Base-by-base conservation (phyloP, 2,113 vertebrate genomes). In the Cyprinodon tularosa region DNA sequence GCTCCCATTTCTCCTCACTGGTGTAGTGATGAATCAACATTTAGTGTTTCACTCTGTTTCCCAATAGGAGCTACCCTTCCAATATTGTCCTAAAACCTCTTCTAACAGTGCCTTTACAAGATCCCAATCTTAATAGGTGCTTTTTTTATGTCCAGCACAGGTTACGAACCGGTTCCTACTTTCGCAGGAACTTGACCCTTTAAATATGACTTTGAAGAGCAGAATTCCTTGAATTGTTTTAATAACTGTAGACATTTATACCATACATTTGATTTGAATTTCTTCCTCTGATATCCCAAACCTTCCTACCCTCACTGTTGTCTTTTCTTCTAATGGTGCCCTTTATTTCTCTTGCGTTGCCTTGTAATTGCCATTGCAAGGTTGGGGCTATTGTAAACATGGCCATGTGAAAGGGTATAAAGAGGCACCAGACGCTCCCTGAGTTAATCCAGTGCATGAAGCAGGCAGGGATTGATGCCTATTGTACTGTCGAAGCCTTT, bases 401-500 rank as follows among this genome's bases (percentile, higher is more conserved):
- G 90, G 88, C 90, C 63, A 81, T 50, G 81, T 90, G 90, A 86
- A 81, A 82, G 81, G 92, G 91, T 91, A 88, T 88, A 80, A 90
- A 88, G 88, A 78, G 74, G 80, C 84, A 89, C 75, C 82, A 84
- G 86, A 88, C 84, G 13, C 87, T 93, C 91, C 84, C 86, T 79
- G 62, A 90, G 88, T 90, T 90, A 75, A 84, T 85, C 81, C 83
- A 78, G 82, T 82, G 88, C 80, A 74, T 82, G 80, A 81, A 83
- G 86, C 91, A 84, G 44, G 82, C n/a, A 69, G 82, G 3, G 80
- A 85, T 84, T 82, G 87, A 86, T 86, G 88, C 91, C 93, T 90
- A 95, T 95, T 95, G 95, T 96, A 92, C 82, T 81, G 42, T 8
- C 3, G 45, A 83, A 90, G 86, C 62, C 96, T 96, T 95, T 94